These are phyloP conservation scores for Dasypolia templi DNA, from an alignment of 2,888 invertebrate genomes.

Conservation along the genomic window DNA sequence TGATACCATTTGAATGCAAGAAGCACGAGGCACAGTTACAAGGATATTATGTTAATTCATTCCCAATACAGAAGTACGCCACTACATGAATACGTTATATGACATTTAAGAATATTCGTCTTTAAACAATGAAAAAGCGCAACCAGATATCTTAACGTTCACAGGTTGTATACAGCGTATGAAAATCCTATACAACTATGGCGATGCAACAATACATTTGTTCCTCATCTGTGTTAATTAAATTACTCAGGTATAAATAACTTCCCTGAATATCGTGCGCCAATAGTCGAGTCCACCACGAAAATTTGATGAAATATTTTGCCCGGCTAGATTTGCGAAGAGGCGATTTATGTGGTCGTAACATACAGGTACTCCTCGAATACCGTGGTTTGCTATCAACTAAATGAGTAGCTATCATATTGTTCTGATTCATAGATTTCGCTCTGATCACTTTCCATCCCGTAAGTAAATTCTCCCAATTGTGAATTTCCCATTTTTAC, in stretches of 20 bases:
- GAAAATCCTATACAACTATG: slow-evolving; percentile 13
- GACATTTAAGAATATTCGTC: not conserved
- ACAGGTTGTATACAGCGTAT: not conserved
- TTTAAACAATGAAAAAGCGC: not conserved
- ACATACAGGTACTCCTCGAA: not conserved
- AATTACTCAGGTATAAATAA: slow-evolving; percentile 64
- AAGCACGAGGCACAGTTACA: not conserved
- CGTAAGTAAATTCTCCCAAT: no score
- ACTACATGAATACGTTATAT: not conserved
- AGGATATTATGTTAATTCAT: not conserved
- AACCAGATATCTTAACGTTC: not conserved
- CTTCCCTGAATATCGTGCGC: slow-evolving; percentile 27
- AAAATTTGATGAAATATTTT: slow-evolving; percentile 52
- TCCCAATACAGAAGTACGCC: not conserved
- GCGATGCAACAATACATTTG: slow-evolving; percentile 17
- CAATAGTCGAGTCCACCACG: slow-evolving; percentile 30
- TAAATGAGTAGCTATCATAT: no score
- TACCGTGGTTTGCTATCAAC: no score
- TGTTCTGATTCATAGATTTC: no score
- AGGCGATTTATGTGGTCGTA: slow-evolving; percentile 24
- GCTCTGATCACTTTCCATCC: no score
- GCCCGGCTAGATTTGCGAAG: slow-evolving; percentile 23
- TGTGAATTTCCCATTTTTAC: no score
- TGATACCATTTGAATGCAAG: not conserved
- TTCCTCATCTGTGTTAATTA: slow-evolving; percentile 58